Evolutionary conservation across 2,113 vertebrate species (phyloP).

Genomic region (Nothoprocta perdicaria): DNA sequence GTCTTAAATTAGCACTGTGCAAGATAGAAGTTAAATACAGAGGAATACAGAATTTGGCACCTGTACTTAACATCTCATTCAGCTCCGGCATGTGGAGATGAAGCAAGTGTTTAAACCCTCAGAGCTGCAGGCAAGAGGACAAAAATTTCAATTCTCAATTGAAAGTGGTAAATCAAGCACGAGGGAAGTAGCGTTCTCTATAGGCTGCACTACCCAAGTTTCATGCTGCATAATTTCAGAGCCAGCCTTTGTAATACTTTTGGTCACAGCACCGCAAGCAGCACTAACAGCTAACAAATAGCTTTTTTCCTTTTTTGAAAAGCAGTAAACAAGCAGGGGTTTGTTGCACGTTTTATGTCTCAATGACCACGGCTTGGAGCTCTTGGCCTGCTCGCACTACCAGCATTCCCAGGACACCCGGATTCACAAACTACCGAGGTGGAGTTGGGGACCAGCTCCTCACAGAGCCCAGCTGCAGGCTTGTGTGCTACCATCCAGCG

Average conservation of each 20-base stretch:
- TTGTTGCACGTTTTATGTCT: not conserved
- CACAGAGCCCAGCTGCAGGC: not conserved
- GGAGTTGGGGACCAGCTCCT: not conserved
- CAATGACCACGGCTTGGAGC: not conserved
- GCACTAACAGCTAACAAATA: not conserved
- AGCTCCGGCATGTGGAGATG: not conserved
- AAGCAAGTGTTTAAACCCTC: not conserved
- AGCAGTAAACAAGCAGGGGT: not conserved
- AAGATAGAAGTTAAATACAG: not conserved
- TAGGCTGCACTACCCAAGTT: not conserved
- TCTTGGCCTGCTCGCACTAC: fast-evolving
- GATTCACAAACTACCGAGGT: not conserved
- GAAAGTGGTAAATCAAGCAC: not conserved
- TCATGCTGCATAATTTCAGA: not conserved
- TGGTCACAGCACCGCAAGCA: not conserved
- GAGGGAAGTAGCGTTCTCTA: not conserved
- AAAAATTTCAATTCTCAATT: fast-evolving
- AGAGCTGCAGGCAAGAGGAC: not conserved
- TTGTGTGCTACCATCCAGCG: too few relatives aligned
- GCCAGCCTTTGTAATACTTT: not conserved
- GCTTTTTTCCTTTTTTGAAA: not conserved
- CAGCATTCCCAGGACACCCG: not conserved
- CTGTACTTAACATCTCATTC: not conserved
- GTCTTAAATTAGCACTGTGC: not conserved
- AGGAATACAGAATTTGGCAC: not conserved